These are phyloP conservation scores for Gallinago paraguaiae DNA, from an alignment of 2,113 vertebrate species.

Conservation along the genomic window DNA sequence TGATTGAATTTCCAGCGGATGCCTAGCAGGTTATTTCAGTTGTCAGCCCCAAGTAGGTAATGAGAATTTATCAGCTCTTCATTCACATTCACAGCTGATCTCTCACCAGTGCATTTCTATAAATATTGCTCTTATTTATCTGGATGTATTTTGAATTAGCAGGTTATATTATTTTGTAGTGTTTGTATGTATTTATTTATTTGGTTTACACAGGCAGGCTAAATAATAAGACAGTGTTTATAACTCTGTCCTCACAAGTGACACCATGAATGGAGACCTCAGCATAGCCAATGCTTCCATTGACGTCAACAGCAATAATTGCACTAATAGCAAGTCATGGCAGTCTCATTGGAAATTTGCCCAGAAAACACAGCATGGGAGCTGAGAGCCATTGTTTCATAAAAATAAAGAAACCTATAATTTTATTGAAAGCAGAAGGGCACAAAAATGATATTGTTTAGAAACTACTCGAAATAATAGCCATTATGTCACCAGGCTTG, in stretches of 20 bases:
- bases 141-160: conserved; percentile 51
- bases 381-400: conserved; percentile 61
- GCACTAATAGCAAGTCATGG: conserved; percentile 20
- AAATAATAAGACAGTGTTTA: conserved; percentile 12
- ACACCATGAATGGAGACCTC: not conserved
- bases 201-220: not conserved
- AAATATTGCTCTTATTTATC: conserved; percentile 54
- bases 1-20: conserved; percentile 62
- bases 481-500: conserved; percentile 48
- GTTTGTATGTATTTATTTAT: not conserved
- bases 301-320: conserved; percentile 62
- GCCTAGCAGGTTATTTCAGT: conserved; percentile 51
- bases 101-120: conserved; percentile 21
- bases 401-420: conserved; percentile 71
- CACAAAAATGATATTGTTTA: conserved; percentile 71
- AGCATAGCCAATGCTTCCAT: not conserved
- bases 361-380: not conserved
- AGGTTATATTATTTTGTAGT: not conserved
- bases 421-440: conserved; percentile 71
- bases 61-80: conserved; percentile 65
- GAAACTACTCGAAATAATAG: conserved; percentile 71
- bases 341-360: conserved; percentile 13
- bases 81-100: conserved; percentile 47
- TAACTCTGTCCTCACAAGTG: not conserved
- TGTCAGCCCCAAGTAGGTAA: conserved; percentile 53